Conservation (phyloP, 1,140 invertebrate genomes). For the Caenorhabditis briggsae region DNA sequence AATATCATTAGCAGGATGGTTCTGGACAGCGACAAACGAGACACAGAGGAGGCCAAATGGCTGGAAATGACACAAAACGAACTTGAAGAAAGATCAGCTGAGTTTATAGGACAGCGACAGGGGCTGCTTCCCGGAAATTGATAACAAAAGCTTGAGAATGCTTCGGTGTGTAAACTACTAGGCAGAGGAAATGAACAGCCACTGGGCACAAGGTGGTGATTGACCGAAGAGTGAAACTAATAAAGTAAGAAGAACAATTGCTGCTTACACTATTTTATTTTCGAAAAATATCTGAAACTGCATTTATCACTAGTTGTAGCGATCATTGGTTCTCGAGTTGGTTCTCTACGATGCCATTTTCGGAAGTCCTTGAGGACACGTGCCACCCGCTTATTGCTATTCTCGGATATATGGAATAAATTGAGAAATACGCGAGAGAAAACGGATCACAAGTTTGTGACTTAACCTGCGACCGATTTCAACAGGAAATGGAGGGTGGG, state of each 20-base stretch:
- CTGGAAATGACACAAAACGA: slow-evolving; percentile 39
- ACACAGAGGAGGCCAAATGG: background rate
- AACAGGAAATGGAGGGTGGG: background rate
- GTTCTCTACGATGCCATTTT: background rate
- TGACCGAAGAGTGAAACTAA: background rate
- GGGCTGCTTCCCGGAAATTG: background rate
- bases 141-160: background rate
- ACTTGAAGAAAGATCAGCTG: slow-evolving; percentile 13
- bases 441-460: background rate
- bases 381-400: slow-evolving; percentile 19
- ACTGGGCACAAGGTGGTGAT: background rate
- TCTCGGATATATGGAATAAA: slow-evolving; percentile 3
- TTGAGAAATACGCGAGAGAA: background rate
- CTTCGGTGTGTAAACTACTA: no score
- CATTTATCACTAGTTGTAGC: background rate
- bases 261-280: no score
- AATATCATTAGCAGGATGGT: slow-evolving; percentile 35
- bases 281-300: background rate
- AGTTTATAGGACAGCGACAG: background rate
- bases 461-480: slow-evolving; percentile 15
- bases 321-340: slow-evolving; percentile 2
- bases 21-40: background rate
- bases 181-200: background rate
- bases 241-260: background rate
- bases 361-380: slow-evolving; percentile 22